Percentiles rank a stretch among this genome's conserved stretches.
Evolutionary conservation across 2,797 vertebrate genomes (phyloP).

Genomic region (Sylvilagus floridanus): DNA sequence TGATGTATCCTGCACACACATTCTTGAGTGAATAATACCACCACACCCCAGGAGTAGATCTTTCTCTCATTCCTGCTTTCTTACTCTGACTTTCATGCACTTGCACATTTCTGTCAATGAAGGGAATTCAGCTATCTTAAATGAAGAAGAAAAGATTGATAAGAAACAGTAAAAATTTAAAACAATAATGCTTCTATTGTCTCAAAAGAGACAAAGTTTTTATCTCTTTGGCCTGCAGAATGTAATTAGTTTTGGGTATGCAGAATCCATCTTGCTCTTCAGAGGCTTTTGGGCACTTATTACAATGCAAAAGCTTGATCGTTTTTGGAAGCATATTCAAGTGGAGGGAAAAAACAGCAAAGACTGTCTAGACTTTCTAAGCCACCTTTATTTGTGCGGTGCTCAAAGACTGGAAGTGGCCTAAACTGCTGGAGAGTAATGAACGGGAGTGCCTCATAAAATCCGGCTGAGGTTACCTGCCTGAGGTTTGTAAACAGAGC

Average conservation of each 20-base stretch:
- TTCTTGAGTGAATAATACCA: neutral
- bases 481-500: slow-evolving; percentile 58
- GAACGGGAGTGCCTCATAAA: neutral
- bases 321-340: neutral
- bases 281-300: neutral
- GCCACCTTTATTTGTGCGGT: neutral
- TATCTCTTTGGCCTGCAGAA: slow-evolving; percentile 4
- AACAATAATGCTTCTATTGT: neutral
- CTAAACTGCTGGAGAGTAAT: neutral
- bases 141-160: slow-evolving; percentile 25
- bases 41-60: neutral
- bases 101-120: neutral
- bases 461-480: neutral
- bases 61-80: neutral
- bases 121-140: neutral
- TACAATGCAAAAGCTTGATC: neutral
- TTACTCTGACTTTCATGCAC: neutral
- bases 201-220: neutral
- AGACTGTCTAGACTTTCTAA: neutral
- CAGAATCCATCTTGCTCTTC: neutral
- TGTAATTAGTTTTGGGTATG: neutral
- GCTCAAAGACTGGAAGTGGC: neutral
- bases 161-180: neutral
- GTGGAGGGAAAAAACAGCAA: neutral
- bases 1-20: neutral